Evolutionary conservation across 2,113 vertebrate genomes (phyloP).

Genomic region (Rhineura floridana): DNA sequence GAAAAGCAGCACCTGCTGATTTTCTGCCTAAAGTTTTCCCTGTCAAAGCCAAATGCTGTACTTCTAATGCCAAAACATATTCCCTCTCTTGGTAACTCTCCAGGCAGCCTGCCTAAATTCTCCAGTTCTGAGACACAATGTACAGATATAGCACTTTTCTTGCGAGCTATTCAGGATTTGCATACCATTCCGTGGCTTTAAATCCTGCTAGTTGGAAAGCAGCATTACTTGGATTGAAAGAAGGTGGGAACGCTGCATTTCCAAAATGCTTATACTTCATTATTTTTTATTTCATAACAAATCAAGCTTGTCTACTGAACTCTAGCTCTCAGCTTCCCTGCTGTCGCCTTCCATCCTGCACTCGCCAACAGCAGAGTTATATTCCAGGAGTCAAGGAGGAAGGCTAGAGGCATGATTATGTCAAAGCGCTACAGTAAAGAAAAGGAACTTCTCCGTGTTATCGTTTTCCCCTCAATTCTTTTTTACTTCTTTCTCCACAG

Average conservation of each 20-base stretch:
- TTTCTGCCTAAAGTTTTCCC: background rate
- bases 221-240: background rate
- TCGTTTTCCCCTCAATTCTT: background rate
- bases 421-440: background rate
- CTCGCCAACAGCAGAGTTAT: background rate
- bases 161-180: background rate
- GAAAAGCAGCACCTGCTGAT: background rate
- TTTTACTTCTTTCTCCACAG: too few relatives aligned
- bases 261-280: slow-evolving; percentile 63
- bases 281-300: slow-evolving; percentile 75
- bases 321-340: slow-evolving; percentile 24
- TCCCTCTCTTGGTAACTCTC: background rate
- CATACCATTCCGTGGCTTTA: too few relatives aligned
- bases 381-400: background rate
- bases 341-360: background rate
- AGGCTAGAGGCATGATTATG: background rate
- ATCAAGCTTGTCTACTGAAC: too few relatives aligned
- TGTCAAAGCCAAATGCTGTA: background rate
- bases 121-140: background rate
- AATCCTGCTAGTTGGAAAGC: too few relatives aligned
- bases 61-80: background rate
- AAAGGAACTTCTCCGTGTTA: background rate
- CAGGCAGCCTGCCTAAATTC: too few relatives aligned
- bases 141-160: too few relatives aligned
- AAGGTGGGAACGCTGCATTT: background rate